Evolutionary conservation across 2,888 invertebrate species (phyloP), one percentile per base, ranked within the genome.

Genomic region (Rhogogaster chlorosoma): DNA sequence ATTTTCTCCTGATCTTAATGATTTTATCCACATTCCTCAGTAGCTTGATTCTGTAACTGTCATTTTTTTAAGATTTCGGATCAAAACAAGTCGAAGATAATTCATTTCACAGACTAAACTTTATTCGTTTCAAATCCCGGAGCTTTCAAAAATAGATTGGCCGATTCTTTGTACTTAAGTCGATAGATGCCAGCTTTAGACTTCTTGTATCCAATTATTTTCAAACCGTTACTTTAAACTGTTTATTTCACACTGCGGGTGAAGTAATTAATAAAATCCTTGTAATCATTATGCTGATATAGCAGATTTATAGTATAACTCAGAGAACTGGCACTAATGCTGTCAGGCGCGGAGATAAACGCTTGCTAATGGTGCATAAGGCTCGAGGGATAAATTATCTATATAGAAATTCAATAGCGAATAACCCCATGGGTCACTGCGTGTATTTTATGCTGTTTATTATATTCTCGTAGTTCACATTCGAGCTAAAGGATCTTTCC

Each of bases 401-500:
- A 29, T 32, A 29, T 29, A 77, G 36, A 42, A 73, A 22, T 22
- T 73, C 22, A 29, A 73, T 73, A 15, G 18, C 53, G 53, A 70
- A 22, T 73, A 42, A 73, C 42, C 42, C 42, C 71, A 73, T 73
- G 71, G 22, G 38, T 73, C 22, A 73, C 71, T 22, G 71, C 42
- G 12, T 38, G 22, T n/a, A n/a, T 73, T 73, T 38, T 22, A 73
- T 42, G 10, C 42, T 26, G 4, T 61, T 26, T 1, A 73, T 73
- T 22, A 73, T 4, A 73, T 73, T 42, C 42, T 42, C 71, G n/a
- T 73, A 42, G 10, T 73, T 26, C 12, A 2, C 42, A 42, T 22
- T 73, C 71, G 42, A 18, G 38, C 12, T 42, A 9, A 42, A 38
- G 42, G 71, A 73, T 73, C 71, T 73, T 42, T 73, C n/a, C n/a